Evolutionary conservation across 2,797 vertebrate species (phyloP).

Genomic region (Pampus argenteus): DNA sequence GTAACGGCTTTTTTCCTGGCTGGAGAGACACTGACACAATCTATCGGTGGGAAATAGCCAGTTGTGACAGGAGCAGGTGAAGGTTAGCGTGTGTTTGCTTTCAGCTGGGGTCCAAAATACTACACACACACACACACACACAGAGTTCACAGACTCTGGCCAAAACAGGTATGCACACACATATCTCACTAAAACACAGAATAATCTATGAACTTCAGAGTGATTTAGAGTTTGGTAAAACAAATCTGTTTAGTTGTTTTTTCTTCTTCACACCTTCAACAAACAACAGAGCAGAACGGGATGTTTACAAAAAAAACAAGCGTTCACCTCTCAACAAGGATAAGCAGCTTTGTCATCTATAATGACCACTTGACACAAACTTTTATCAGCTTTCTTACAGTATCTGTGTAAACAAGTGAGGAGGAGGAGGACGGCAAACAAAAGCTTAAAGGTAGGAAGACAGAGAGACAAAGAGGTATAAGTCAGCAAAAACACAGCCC

Average conservation of each 20-base stretch:
- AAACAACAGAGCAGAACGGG: neutral
- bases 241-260: neutral
- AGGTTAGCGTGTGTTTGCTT: conserved; percentile 47
- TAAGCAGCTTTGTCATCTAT: neutral
- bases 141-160: neutral
- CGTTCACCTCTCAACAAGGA: neutral
- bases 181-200: neutral
- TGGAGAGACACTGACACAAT: neutral
- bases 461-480: neutral
- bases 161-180: neutral
- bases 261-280: neutral
- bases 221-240: neutral
- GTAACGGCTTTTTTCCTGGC: neutral
- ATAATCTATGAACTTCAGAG: neutral
- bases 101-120: conserved; percentile 11
- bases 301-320: neutral
- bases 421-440: conserved; percentile 1
- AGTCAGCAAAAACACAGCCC: conserved; percentile 1
- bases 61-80: conserved; percentile 62
- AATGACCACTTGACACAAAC: neutral
- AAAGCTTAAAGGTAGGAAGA: neutral
- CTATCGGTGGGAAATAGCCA: conserved; percentile 62
- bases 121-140: conserved; percentile 7
- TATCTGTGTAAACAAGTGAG: neutral
- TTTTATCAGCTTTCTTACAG: conserved; percentile 1